Base-by-base conservation (phyloP, 2,888 invertebrate genomes). In the Cyaniris semiargus region DNA sequence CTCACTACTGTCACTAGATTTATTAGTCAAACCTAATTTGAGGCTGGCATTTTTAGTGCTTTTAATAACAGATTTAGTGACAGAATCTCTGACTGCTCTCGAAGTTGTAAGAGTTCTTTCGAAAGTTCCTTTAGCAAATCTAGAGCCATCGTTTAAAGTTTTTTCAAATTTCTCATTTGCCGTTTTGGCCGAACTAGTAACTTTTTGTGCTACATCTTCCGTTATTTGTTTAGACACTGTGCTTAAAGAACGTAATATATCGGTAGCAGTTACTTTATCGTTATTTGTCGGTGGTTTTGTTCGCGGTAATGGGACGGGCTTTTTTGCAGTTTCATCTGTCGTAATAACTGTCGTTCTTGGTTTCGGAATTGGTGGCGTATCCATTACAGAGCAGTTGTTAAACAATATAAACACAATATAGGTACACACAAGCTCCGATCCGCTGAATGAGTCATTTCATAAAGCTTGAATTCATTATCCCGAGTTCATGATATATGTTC, bases 21-120 rank as follows among this genome's bases (percentile, higher is more conserved):
- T 93, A 80, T 86, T 91, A 2, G 85, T 81, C 70, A 86, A 86
- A 0, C 92, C 85, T 58, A 93, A 81, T 88, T 92, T 88, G 86
- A 94, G 93, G 27, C 95, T 94, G 1, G 95, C 95, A 78, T 93
- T 94, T 81, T 94, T 93, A 0, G 96, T 96, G 77, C 95, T 94
- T 84, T 96, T 96, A 76, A 96, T 95, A 1, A 96, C 95, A 70
- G 96, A 95, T 81, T 95, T 95, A 4, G 94, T 93, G 21, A 95
- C 94, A 75, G 93, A 93, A 78, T 95, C 92, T 79, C 94, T 89
- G 70, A 95, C 84, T 15, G 94, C 94, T 15, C 94, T 90, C 1
- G 95, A 95, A 2, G 94, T 93, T 15, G 87, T 89, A 10, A 94
- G 81, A 0, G 94, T 94, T 82, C 91, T 92, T 81, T 94, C 93